phyloP scores from a whole-genome alignment of 1,140 invertebrate species.

The Sitobion miscanthi region DNA sequence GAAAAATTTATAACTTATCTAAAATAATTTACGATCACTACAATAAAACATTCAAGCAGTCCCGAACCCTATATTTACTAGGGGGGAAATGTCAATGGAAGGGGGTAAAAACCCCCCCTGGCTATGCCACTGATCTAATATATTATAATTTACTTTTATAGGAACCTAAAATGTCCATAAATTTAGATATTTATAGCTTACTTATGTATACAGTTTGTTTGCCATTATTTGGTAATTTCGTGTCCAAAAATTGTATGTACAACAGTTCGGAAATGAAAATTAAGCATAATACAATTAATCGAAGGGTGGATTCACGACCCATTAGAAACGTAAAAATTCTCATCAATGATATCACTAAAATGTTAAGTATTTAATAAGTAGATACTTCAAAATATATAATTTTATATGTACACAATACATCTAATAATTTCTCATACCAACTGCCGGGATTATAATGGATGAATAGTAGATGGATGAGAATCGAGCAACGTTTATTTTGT shows the following conservation, averaged over 20 bases:
- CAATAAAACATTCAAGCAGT: no score
- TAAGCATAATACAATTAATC: conserved; percentile 26
- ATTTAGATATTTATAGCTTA: background rate
- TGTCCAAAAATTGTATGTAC: conserved; percentile 29
- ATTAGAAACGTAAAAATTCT: conserved; percentile 41
- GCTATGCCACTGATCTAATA: background rate
- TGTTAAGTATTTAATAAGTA: background rate
- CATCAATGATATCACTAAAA: conserved; percentile 52
- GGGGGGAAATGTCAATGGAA: no score
- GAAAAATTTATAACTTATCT: no score
- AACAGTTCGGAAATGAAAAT: conserved; percentile 47
- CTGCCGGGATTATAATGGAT: conserved; percentile 21
- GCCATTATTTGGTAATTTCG: conserved; percentile 46
- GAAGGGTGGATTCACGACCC: background rate
- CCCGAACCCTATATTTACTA: no score
- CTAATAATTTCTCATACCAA: conserved; percentile 16
- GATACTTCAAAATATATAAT: background rate
- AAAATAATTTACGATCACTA: no score
- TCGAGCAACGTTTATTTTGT: background rate
- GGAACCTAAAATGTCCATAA: background rate
- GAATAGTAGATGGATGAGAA: conserved; percentile 46
- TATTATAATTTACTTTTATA: background rate
- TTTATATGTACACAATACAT: background rate
- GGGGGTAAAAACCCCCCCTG: no score
- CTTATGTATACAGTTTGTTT: conserved; percentile 14